Evolutionary conservation across 2,888 invertebrate species (phyloP).

Genomic region (Leptinotarsa juncta): DNA sequence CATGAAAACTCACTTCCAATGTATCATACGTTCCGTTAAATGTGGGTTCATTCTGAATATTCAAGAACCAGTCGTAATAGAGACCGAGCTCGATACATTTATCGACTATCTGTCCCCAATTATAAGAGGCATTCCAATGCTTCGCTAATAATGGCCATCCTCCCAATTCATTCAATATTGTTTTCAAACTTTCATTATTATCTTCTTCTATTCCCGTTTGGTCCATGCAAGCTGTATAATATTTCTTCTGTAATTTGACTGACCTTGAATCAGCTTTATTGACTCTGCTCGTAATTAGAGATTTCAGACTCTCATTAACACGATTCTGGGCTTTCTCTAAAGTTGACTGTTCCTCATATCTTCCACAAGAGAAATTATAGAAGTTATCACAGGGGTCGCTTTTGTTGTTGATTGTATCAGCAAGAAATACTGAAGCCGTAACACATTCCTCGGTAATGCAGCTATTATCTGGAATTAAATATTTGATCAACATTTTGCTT

Average conservation of each 20-base stretch:
- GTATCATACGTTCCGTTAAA: slow-evolving; percentile 25
- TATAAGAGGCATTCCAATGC: slow-evolving; percentile 50
- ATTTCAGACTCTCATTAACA: slow-evolving; percentile 41
- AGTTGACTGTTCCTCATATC: slow-evolving; percentile 35
- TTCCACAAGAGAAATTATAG: slow-evolving; percentile 78
- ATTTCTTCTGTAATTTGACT: slow-evolving; percentile 42
- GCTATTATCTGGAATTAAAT: slow-evolving; percentile 36
- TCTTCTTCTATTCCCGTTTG: slow-evolving; percentile 44
- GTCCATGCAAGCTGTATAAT: slow-evolving; percentile 45
- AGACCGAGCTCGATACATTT: slow-evolving; percentile 41
- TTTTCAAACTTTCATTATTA: slow-evolving; percentile 38
- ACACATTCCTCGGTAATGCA: slow-evolving; percentile 76
- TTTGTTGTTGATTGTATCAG: slow-evolving; percentile 74
- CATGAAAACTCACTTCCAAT: slow-evolving; percentile 26
- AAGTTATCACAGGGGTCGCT: slow-evolving; percentile 83
- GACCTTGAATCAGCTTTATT: slow-evolving; percentile 31
- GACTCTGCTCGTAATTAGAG: slow-evolving; percentile 41
- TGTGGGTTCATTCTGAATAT: slow-evolving; percentile 26
- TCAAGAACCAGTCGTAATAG: slow-evolving; percentile 45
- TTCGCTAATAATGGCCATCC: slow-evolving; percentile 52
- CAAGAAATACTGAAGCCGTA: slow-evolving; percentile 77
- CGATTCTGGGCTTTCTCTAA: slow-evolving; percentile 34
- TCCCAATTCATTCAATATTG: slow-evolving; percentile 44
- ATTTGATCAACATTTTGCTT: too few species aligned
- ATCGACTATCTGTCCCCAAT: slow-evolving; percentile 45